phyloP scores from a whole-genome alignment of 2,113 vertebrate species.

The Sorex fumeus region DNA sequence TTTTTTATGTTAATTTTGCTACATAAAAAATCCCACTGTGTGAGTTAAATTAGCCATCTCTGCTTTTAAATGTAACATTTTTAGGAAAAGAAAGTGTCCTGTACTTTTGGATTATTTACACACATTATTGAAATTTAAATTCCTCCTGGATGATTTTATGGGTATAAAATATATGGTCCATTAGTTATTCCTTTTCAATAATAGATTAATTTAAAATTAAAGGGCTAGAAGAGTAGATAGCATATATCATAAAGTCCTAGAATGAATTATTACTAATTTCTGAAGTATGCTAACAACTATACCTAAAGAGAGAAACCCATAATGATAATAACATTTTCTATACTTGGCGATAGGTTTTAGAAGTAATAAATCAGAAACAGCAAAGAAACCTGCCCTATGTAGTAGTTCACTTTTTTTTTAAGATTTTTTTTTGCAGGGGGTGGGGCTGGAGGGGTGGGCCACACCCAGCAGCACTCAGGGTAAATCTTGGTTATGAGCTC shows the following conservation, averaged over 20 bases:
- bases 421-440: no score
- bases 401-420: not conserved
- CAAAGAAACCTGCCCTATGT: constrained; percentile 43
- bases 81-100: constrained; percentile 36
- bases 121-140: constrained; percentile 62
- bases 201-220: constrained; percentile 55
- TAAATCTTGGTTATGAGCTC: no score
- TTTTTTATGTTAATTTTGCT: constrained; percentile 31
- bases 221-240: not conserved
- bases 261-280: constrained; percentile 58
- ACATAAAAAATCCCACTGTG: constrained; percentile 16
- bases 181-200: constrained; percentile 49
- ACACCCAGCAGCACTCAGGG: no score
- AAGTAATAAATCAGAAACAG: constrained; percentile 55
- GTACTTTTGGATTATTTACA: constrained; percentile 42
- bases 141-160: constrained; percentile 47
- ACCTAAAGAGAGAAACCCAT: not conserved
- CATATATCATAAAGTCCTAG: not conserved
- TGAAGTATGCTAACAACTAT: constrained; percentile 37
- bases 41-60: constrained; percentile 36
- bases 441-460: no score
- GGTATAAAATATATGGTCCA: constrained; percentile 60
- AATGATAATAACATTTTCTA: constrained; percentile 38
- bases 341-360: constrained; percentile 54
- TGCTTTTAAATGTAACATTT: constrained; percentile 49